Conservation (phyloP, 1,140 invertebrate species). For the Cotesia glomerata region DNA sequence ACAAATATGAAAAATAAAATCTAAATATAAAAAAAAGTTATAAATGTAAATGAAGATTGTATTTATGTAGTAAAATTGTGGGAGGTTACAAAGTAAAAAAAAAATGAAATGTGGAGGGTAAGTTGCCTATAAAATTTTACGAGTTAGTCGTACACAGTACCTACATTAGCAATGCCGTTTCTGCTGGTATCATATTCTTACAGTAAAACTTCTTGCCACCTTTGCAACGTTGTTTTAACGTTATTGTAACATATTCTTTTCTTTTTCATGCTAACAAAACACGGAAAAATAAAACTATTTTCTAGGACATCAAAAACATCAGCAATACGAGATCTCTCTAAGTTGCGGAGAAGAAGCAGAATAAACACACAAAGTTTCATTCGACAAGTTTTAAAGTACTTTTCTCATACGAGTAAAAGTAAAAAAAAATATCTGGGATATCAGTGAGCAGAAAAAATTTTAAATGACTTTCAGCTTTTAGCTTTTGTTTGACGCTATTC, state of each 20-base stretch:
- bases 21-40: not conserved
- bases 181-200: conserved; percentile 30
- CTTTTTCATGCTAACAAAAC: not conserved
- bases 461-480: not conserved
- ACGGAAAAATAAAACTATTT: conserved; percentile 9
- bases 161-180: conserved; percentile 50
- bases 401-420: not conserved
- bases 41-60: not conserved
- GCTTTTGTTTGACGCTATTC: too few species aligned
- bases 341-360: not conserved
- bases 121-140: conserved; percentile 50
- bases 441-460: not conserved
- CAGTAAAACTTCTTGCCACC: not conserved
- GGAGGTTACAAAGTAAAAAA: not conserved
- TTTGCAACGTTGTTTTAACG: conserved; percentile 2
- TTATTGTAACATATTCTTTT: not conserved
- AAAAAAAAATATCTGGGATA: not conserved
- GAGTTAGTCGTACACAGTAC: conserved; percentile 46
- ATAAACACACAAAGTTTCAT: conserved; percentile 4
- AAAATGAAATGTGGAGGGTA: conserved; percentile 5
- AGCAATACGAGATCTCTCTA: not conserved
- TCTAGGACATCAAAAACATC: not conserved
- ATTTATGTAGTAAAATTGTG: not conserved
- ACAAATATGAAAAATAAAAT: not conserved
- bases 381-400: conserved; percentile 29